These are phyloP conservation scores for Leucozona laternaria DNA, from an alignment of 2,888 invertebrate species.

Conservation along the genomic window DNA sequence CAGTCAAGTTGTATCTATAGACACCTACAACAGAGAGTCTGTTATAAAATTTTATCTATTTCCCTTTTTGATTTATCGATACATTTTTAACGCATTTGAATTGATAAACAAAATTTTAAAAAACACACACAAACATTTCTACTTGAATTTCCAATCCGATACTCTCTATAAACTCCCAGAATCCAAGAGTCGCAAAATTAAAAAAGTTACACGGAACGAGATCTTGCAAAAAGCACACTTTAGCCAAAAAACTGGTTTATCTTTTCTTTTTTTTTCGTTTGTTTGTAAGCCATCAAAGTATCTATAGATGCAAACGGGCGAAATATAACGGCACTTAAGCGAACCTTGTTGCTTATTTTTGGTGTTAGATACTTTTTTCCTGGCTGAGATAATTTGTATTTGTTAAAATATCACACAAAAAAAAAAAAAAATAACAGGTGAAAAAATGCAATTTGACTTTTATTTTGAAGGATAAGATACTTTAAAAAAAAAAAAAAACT, in stretches of 20 bases:
- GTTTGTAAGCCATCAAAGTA: conserved; percentile 27
- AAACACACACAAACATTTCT: conserved; percentile 31
- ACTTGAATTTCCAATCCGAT: conserved; percentile 10
- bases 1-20: background rate
- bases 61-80: conserved; percentile 49
- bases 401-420: background rate
- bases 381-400: background rate
- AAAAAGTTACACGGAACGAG: conserved; percentile 4
- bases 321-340: conserved; percentile 60
- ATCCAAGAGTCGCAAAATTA: conserved; percentile 16
- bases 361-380: conserved; percentile 45
- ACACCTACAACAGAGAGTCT: too few relatives aligned
- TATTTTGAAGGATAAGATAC: conserved; percentile 31
- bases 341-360: conserved; percentile 25
- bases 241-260: conserved; percentile 64
- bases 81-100: conserved; percentile 27
- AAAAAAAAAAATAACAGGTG: background rate
- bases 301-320: conserved; percentile 30
- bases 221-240: conserved; percentile 61
- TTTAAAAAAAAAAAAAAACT: background rate
- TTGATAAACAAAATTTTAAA: conserved; percentile 67
- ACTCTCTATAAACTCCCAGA: background rate
- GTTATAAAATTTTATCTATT: background rate
- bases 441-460: conserved; percentile 67
- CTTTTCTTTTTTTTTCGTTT: conserved; percentile 14